Percentiles rank a stretch among this genome's conserved stretches.
These are phyloP conservation scores for Turritopsis rubra DNA, from an alignment of 30 jellyfish, hydroid and myxozoan species.

Conservation along the genomic window DNA sequence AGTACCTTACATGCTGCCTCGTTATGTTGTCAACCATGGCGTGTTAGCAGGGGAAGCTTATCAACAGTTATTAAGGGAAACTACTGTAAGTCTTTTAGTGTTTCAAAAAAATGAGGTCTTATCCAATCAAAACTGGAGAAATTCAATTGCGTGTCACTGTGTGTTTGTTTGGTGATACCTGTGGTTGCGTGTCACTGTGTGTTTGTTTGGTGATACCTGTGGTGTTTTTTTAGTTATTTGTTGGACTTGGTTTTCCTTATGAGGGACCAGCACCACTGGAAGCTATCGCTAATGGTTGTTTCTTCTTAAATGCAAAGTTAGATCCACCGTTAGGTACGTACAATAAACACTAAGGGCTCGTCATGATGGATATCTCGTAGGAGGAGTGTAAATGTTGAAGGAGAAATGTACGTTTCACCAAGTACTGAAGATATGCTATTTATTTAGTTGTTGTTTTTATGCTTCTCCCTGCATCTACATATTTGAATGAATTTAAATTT, in stretches of 20 bases:
- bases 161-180: background rate
- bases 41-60: conserved; percentile 48
- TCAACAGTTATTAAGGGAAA: conserved; percentile 47
- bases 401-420: too few relatives aligned
- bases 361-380: too few relatives aligned
- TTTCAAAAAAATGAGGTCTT: background rate
- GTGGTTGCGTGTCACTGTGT: background rate
- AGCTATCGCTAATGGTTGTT: conserved; percentile 96
- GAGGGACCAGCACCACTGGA: conserved; percentile 99
- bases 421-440: too few relatives aligned
- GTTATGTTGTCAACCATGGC: conserved; percentile 88
- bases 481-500: too few relatives aligned
- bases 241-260: conserved; percentile 98
- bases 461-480: too few relatives aligned
- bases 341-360: too few relatives aligned
- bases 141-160: too few relatives aligned
- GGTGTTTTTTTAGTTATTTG: conserved; percentile 57
- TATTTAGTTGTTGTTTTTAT: too few relatives aligned
- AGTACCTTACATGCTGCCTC: conserved; percentile 33
- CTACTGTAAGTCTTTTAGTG: conserved; percentile 46
- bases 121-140: background rate
- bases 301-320: conserved; percentile 75
- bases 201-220: too few relatives aligned
- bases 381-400: too few relatives aligned
- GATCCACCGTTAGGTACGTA: conserved; percentile 74